These are phyloP conservation scores for Adoxophyes honmai DNA, from an alignment of 1,140 invertebrate genomes.

Conservation along the genomic window DNA sequence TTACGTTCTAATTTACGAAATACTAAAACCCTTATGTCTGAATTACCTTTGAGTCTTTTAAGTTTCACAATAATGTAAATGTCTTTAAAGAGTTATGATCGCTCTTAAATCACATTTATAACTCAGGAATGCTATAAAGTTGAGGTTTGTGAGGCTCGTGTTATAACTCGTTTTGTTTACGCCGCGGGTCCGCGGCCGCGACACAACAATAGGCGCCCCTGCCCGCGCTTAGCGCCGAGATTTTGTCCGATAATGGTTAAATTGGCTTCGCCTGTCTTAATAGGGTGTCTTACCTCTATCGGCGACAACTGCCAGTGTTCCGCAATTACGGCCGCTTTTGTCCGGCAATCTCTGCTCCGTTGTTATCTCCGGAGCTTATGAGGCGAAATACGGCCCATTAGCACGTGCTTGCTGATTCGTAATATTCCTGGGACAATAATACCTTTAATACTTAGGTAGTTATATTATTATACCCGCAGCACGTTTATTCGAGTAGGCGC, in stretches of 20 bases:
- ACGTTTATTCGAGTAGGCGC: too few species aligned
- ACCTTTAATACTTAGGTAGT: too few species aligned
- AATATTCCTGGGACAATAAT: too few species aligned
- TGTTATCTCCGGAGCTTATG: not conserved
- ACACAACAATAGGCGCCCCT: conserved; percentile 47
- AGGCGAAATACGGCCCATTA: not conserved
- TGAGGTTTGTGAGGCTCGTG: conserved; percentile 29
- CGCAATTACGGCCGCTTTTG: conserved; percentile 14
- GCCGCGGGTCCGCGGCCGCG: conserved; percentile 31
- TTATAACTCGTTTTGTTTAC: conserved; percentile 43
- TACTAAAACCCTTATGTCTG: too few species aligned
- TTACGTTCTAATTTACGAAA: not conserved
- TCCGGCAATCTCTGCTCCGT: conserved; percentile 11
- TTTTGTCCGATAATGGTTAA: conserved; percentile 52
- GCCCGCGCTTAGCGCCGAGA: conserved; percentile 31
- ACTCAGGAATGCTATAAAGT: conserved; percentile 49
- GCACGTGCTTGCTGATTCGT: not conserved
- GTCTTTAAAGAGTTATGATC: conserved; percentile 19
- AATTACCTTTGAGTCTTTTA: too few species aligned
- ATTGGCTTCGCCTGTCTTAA: conserved; percentile 44
- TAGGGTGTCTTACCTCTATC: conserved; percentile 34
- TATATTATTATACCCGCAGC: too few species aligned
- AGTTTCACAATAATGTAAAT: conserved; percentile 9
- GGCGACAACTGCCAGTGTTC: conserved; percentile 27
- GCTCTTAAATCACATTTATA: conserved; percentile 21